Percentiles rank a stretch among this genome's conserved stretches.
phyloP scores from a whole-genome alignment of 2,888 invertebrate species.

The Netelia inedita region DNA sequence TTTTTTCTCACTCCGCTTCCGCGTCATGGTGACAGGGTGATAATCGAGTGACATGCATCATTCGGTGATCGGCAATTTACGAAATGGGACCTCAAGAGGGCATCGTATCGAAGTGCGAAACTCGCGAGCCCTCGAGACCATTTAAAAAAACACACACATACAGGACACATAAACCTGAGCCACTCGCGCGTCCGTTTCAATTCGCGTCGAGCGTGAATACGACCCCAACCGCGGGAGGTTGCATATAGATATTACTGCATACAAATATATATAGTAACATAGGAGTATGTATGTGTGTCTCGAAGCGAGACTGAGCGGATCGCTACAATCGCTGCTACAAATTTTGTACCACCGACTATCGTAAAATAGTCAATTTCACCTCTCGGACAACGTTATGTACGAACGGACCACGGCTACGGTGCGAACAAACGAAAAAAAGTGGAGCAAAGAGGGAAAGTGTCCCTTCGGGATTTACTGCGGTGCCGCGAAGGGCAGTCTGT shows the following conservation, averaged over 20 bases:
- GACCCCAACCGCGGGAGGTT: background rate
- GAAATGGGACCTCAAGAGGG: background rate
- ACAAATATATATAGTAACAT: background rate
- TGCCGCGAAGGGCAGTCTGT: constrained; percentile 20
- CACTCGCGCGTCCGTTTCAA: constrained; percentile 9
- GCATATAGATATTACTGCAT: background rate
- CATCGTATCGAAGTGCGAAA: constrained; percentile 4
- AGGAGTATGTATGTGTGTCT: background rate
- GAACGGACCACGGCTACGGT: background rate
- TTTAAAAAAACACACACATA: constrained; percentile 16
- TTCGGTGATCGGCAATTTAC: constrained; percentile 11
- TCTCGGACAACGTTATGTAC: background rate
- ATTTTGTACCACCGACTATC: constrained; percentile 3
- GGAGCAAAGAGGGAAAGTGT: constrained; percentile 26
- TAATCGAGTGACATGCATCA: constrained; percentile 30
- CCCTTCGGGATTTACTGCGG: constrained; percentile 18
- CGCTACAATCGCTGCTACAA: background rate
- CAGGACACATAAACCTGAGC: background rate
- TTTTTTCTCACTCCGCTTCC: background rate
- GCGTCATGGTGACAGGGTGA: constrained; percentile 22
- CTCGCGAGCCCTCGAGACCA: constrained; percentile 20
- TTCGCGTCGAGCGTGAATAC: constrained; percentile 5
- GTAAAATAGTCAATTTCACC: constrained; percentile 22
- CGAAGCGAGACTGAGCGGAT: background rate
- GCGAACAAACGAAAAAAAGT: constrained; percentile 10